Conservation (phyloP, 2,888 invertebrate species). For the Aporophyla lueneburgensis region DNA sequence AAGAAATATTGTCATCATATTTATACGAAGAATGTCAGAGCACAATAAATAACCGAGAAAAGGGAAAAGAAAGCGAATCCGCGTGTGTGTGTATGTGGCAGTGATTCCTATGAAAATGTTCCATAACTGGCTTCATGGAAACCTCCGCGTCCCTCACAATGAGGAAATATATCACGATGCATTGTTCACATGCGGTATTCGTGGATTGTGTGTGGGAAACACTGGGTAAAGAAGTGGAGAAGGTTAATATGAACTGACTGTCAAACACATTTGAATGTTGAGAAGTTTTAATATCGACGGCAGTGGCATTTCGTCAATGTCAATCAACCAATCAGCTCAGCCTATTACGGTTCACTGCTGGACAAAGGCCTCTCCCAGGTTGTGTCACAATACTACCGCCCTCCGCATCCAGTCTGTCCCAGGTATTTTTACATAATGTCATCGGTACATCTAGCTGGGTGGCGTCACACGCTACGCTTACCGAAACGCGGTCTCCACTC, state of each 20-base stretch:
- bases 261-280: neutral
- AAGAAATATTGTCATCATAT: constrained; percentile 51
- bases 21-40: constrained; percentile 46
- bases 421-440: no score
- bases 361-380: no score
- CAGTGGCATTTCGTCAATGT: neutral
- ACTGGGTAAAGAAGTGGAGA: constrained; percentile 1
- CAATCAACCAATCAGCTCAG: no score
- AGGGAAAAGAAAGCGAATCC: constrained; percentile 50
- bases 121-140: constrained; percentile 72
- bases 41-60: constrained; percentile 64
- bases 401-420: no score
- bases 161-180: constrained; percentile 54
- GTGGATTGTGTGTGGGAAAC: constrained; percentile 3
- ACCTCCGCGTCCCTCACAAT: constrained; percentile 57
- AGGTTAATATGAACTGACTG: constrained; percentile 2
- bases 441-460: no score
- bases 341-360: no score
- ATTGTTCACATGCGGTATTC: constrained; percentile 36
- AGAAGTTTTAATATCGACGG: neutral
- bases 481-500: no score
- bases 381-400: no score
- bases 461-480: no score
- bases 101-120: constrained; percentile 76
- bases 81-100: constrained; percentile 49